Evolutionary conservation across 2,113 vertebrate genomes (phyloP).

Genomic region (mouse (Mus musculus)): GRCm39 chr10:8652501-8653000

Average conservation of each 20-base stretch:
- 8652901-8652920: slow-evolving; percentile 43
- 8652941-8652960: slow-evolving; percentile 33
- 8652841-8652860: neutral
- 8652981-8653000: slow-evolving; percentile 46
- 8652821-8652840: neutral
- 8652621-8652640: neutral
- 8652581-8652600: neutral
- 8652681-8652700: neutral
- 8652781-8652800: neutral
- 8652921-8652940: slow-evolving; percentile 21
- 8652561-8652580: accelerated
- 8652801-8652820: slow-evolving; percentile 6
- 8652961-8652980: neutral
- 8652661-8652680: neutral
- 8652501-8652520: neutral
- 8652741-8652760: neutral
- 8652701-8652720: neutral
- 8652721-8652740: neutral
- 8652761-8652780: neutral
- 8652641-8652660: neutral
- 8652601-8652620: neutral
- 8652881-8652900: slow-evolving; percentile 33
- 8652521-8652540: neutral
- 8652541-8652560: neutral
- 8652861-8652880: slow-evolving; percentile 27